A percentile compares a stretch with the other conserved stretches of the same genome.
Conservation (phyloP, 2,113 vertebrate species). For the Dasyornis broadbenti region DNA sequence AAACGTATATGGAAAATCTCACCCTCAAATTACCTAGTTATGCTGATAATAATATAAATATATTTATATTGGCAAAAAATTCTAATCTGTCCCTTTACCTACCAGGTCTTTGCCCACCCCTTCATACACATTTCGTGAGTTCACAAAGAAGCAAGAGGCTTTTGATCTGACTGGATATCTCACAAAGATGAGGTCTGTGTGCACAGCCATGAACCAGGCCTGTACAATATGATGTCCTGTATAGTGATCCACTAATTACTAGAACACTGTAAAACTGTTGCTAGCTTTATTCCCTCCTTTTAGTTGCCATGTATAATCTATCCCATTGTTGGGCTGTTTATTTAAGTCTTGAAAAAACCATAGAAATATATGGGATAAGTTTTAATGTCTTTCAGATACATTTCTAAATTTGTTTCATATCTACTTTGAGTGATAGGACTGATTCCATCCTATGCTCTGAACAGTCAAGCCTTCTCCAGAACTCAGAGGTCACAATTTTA, state of each 20-base stretch:
- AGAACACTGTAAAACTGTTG: background rate
- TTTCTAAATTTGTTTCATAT: conserved; percentile 26
- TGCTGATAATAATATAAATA: background rate
- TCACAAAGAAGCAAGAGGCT: background rate
- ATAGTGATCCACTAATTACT: background rate
- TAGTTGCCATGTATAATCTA: conserved; percentile 25
- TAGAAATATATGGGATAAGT: background rate
- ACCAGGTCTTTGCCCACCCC: background rate
- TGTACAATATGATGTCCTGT: background rate
- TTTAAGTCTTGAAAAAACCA: conserved; percentile 20
- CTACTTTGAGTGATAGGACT: background rate
- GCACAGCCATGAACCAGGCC: background rate
- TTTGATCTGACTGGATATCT: background rate
- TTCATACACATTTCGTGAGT: background rate
- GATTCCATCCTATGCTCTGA: background rate
- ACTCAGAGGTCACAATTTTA: background rate
- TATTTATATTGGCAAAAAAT: background rate
- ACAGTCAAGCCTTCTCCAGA: background rate
- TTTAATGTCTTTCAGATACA: conserved; percentile 28
- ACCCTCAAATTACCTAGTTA: background rate
- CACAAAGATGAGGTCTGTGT: background rate
- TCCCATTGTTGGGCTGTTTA: background rate
- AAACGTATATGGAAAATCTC: background rate
- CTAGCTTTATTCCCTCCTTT: conserved; percentile 19
- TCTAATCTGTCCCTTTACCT: background rate